These are phyloP conservation scores for Guaruba guarouba DNA, from an alignment of 2,113 vertebrate genomes.

Conservation along the genomic window DNA sequence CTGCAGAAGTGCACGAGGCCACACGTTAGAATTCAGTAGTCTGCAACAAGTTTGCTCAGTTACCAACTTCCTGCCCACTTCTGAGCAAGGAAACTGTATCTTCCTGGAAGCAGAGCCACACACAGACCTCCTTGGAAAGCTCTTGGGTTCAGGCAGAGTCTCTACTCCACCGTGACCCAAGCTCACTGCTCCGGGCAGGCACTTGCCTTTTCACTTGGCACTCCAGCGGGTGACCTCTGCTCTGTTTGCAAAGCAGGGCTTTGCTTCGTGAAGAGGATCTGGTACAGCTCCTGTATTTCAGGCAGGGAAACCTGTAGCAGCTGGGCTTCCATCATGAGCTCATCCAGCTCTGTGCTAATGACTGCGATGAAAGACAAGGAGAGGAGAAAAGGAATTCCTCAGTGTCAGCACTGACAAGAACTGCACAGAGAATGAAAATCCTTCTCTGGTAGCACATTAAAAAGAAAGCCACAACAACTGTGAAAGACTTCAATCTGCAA, in stretches of 20 bases:
- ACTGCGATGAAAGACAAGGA: constrained; percentile 69
- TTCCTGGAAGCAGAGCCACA: not conserved
- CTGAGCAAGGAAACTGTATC: not conserved
- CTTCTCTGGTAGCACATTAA: not conserved
- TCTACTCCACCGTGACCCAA: not conserved
- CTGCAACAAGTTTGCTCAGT: not conserved
- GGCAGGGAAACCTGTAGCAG: constrained; percentile 90
- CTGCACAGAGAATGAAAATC: not conserved
- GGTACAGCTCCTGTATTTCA: constrained; percentile 89
- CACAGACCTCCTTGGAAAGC: not conserved
- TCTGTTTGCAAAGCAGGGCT: constrained; percentile 57
- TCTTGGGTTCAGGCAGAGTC: not conserved
- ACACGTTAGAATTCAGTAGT: not conserved
- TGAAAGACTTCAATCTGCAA: not conserved
- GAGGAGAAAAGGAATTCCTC: not conserved
- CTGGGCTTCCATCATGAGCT: constrained; percentile 94
- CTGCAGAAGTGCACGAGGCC: not conserved
- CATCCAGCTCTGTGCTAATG: constrained; percentile 85
- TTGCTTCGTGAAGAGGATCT: constrained; percentile 79
- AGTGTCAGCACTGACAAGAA: not conserved
- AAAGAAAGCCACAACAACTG: not conserved
- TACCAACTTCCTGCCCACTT: not conserved
- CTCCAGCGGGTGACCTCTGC: constrained; percentile 62
- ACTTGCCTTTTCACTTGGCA: constrained; percentile 72
- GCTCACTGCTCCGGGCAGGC: not conserved